Evolutionary conservation across 2,113 vertebrate species (phyloP).

Genomic region (Psilopsiagon aymara): DNA sequence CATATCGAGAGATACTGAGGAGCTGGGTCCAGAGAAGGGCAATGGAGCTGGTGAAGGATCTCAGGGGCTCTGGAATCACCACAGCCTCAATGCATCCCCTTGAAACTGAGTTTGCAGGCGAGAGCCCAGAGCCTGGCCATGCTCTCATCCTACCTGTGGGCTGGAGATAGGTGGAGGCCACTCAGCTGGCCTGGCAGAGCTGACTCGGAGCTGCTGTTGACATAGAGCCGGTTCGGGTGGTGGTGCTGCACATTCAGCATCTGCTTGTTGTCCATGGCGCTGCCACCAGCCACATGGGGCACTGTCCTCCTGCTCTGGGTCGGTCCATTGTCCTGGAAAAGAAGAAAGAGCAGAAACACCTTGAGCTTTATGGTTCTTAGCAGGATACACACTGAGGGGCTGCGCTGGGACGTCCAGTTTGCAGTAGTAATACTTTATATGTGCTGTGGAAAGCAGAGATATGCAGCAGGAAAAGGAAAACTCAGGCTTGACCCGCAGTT

Average conservation of each 20-base stretch:
- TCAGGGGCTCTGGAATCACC: background rate
- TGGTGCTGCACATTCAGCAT: constrained; percentile 80
- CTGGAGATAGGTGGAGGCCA: constrained; percentile 81
- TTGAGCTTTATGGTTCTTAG: background rate
- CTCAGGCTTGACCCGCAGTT: background rate
- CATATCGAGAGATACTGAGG: background rate
- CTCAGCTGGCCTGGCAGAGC: constrained; percentile 84
- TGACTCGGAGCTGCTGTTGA: constrained; percentile 75
- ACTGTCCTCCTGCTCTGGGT: constrained; percentile 72
- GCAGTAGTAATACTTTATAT: background rate
- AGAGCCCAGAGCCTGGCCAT: fast-evolving
- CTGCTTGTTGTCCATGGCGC: constrained; percentile 76
- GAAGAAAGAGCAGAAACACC: background rate
- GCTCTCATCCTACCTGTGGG: constrained; percentile 79
- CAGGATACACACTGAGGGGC: fast-evolving
- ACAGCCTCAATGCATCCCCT: background rate
- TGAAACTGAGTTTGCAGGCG: fast-evolving
- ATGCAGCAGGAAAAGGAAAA: background rate
- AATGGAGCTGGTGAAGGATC: background rate
- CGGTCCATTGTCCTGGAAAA: constrained; percentile 83
- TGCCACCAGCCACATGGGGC: constrained; percentile 66
- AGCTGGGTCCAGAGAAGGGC: background rate
- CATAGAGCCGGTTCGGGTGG: constrained; percentile 78
- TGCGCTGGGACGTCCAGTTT: background rate
- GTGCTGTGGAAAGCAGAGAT: background rate